These are phyloP conservation scores for Riparia riparia DNA, from an alignment of 2,113 vertebrate genomes.

Conservation along the genomic window DNA sequence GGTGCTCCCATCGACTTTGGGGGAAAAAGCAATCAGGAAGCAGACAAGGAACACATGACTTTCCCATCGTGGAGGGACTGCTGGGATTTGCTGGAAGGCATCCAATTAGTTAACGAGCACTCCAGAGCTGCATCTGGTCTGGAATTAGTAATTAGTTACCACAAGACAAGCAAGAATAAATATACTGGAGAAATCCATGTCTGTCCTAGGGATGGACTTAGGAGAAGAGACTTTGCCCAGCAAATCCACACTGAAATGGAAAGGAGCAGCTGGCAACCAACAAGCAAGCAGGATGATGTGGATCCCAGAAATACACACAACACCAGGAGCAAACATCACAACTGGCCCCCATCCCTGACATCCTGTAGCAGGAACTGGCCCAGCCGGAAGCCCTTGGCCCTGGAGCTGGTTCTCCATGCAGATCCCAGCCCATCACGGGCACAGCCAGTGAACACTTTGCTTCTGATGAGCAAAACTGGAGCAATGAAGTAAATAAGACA, in stretches of 20 bases:
- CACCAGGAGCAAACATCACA: neutral
- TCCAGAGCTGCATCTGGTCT: conserved; percentile 16
- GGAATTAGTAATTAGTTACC: conserved; percentile 45
- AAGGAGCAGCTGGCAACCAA: neutral
- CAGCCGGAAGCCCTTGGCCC: neutral
- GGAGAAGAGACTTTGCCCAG: neutral
- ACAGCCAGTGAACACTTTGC: fast-evolving
- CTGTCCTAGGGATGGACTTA: neutral
- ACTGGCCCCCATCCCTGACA: neutral
- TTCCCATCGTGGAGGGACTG: neutral
- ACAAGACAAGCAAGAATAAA: neutral
- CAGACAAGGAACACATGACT: neutral
- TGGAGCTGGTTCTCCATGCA: neutral
- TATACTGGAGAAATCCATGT: neutral
- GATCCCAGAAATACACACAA: neutral
- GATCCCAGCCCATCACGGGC: neutral
- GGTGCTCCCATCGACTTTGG: neutral
- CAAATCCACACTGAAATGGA: neutral
- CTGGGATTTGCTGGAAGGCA: conserved; percentile 38
- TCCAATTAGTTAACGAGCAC: conserved; percentile 47
- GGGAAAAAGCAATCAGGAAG: neutral
- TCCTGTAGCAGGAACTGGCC: neutral
- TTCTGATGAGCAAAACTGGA: neutral
- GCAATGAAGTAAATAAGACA: neutral
- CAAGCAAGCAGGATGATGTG: neutral